phyloP scores from a whole-genome alignment of 2,797 vertebrate genomes.

The Cheirogaleus major region DNA sequence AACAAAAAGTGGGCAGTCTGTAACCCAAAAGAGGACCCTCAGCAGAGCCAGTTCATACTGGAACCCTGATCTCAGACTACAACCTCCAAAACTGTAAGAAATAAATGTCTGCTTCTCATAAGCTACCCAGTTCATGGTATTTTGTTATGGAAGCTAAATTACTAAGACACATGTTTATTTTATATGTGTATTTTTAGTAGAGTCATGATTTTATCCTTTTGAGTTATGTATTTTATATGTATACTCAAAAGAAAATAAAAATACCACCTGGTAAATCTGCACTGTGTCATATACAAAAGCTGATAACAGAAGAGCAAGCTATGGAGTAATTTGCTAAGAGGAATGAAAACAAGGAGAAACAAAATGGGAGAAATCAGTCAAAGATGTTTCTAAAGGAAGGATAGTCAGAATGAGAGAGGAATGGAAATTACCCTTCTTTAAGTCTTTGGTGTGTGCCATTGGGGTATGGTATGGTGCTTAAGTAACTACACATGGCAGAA shows the following conservation, averaged over 20 bases:
- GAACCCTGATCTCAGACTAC: background rate
- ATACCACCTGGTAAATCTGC: background rate
- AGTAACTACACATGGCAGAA: background rate
- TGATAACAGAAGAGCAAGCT: background rate
- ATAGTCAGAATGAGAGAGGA: background rate
- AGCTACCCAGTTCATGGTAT: background rate
- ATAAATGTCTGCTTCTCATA: background rate
- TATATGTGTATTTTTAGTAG: background rate
- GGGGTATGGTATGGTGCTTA: fast-evolving
- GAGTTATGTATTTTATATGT: background rate
- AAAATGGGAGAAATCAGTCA: background rate
- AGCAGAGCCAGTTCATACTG: background rate
- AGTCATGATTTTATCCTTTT: background rate
- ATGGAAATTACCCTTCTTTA: background rate
- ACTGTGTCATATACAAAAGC: background rate
- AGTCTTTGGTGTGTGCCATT: background rate
- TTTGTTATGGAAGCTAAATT: background rate
- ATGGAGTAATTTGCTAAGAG: background rate
- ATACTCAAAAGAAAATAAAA: background rate
- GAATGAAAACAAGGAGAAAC: background rate
- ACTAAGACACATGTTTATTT: background rate
- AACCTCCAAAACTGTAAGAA: background rate
- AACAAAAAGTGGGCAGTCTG: background rate
- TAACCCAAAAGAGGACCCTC: background rate
- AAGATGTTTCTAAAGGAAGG: background rate